Base-by-base conservation (phyloP, 64 coral and sea anemone species). In the Anthopleura sola region DNA sequence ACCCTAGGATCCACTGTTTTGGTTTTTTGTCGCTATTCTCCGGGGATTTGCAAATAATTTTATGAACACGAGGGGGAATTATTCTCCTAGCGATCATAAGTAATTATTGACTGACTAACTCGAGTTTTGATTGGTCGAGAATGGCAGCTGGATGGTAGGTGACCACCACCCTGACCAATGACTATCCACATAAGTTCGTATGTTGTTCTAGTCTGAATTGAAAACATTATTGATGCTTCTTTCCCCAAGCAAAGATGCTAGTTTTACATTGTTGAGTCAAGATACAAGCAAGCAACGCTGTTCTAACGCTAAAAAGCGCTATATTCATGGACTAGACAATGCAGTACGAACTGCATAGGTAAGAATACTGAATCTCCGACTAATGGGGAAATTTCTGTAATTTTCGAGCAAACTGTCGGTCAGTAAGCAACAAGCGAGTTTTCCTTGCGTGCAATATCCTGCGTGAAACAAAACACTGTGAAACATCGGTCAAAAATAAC, bases 31-130 rank as follows among this genome's bases (percentile, higher is more conserved):
- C 76, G 34, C 18, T 48, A 79, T 79, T 79, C 76, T n/a, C 76
- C 24, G 37, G 76, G 44, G 44, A 79, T 79, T 79, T 79, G 76
- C 76, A 79, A 79, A 79, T 79, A 79, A 38, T 48, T 48, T 48
- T 12, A 79, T 44, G 37, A 79, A 79, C 76, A 79, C 76, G 76
- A 79, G 76, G 76, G 46, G 24, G 44, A 79, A 79, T 48, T 23
- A 79, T 79, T 79, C 37, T 79, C 76, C 37, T 79, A 48, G 76
- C 17, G 44, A 79, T 79, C 36, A 24, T 44, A 71, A 71, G 76
- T 79, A 48, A 79, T 79, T 79, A 79, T 79, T 79, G 76, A 79
- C 76, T 48, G 36, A 39, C 20, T 1, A 37, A 48, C 7, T 17
- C 39, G 76, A 10, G 18, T 8, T 79, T 37, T 79, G 76, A 79